A percentile compares a stretch with the other conserved stretches of the same genome.
Evolutionary conservation across 2,797 vertebrate species (phyloP).

Genomic region (Lepus oiostolus): DNA sequence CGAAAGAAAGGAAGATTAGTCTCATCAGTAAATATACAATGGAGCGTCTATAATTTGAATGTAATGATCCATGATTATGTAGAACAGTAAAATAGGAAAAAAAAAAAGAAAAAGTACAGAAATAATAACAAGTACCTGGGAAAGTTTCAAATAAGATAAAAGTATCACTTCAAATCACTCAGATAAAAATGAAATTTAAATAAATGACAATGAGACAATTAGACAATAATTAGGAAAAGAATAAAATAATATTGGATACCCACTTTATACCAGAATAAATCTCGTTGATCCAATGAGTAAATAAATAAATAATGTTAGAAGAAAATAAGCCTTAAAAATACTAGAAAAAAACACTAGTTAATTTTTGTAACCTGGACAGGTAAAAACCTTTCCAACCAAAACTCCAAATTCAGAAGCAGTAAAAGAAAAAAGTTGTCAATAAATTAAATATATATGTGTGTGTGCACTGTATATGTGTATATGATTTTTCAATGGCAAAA

Average conservation of each 20-base stretch:
- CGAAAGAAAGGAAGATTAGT: neutral
- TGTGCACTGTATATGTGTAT: neutral
- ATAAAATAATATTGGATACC: neutral
- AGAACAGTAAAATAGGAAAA: neutral
- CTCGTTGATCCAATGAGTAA: neutral
- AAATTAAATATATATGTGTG: neutral
- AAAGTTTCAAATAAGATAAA: slow-evolving; percentile 7
- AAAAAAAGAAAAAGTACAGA: neutral
- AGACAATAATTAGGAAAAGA: neutral
- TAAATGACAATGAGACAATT: neutral
- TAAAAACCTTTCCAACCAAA: slow-evolving; percentile 8
- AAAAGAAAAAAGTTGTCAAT: slow-evolving; percentile 7
- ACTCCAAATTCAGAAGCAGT: neutral
- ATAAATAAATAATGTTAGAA: neutral
- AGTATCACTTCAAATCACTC: neutral
- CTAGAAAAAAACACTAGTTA: neutral
- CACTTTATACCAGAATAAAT: neutral
- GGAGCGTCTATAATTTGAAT: slow-evolving; percentile 11
- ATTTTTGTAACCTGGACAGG: neutral
- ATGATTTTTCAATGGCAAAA: neutral
- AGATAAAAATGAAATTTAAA: neutral
- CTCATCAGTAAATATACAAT: neutral
- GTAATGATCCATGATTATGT: neutral
- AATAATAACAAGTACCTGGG: neutral
- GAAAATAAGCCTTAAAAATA: neutral